A percentile compares a stretch with the other conserved stretches of the same genome.
These are phyloP conservation scores for Cephus nigrinus DNA, from an alignment of 2,888 invertebrate genomes.

Conservation along the genomic window DNA sequence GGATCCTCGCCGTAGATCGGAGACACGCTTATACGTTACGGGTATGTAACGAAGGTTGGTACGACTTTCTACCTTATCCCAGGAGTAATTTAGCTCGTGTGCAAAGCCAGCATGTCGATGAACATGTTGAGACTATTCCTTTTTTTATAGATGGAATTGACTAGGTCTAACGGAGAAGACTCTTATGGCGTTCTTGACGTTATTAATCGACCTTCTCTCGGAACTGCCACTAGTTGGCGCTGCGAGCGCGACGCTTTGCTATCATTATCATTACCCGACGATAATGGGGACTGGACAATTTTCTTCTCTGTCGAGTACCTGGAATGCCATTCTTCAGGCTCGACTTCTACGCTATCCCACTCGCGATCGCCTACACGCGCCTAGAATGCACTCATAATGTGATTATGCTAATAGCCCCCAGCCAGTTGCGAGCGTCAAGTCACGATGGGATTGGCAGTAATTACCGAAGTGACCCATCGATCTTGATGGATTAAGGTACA, in stretches of 20 bases:
- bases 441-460: conserved; percentile 37
- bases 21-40: not conserved
- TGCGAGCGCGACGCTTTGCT: not conserved
- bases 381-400: conserved; percentile 45
- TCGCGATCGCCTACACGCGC: conserved; percentile 42
- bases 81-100: not conserved
- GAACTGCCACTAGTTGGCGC: not conserved
- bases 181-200: not conserved
- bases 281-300: not conserved
- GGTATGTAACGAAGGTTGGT: not conserved
- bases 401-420: conserved; percentile 53
- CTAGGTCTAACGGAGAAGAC: not conserved
- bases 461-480: conserved; percentile 50
- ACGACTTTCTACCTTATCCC: not conserved
- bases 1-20: not conserved
- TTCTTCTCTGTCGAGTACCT: not conserved
- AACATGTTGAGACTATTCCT: not conserved
- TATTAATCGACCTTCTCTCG: not conserved
- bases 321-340: conserved; percentile 42
- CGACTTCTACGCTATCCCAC: conserved; percentile 34
- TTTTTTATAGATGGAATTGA: not conserved
- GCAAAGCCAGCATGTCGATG: not conserved
- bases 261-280: not conserved
- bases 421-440: conserved; percentile 21
- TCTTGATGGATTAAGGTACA: conserved; percentile 35